Evolutionary conservation across 2,113 vertebrate species (phyloP), one percentile per base, ranked within the genome.

Genomic region (Rhea americana): DNA sequence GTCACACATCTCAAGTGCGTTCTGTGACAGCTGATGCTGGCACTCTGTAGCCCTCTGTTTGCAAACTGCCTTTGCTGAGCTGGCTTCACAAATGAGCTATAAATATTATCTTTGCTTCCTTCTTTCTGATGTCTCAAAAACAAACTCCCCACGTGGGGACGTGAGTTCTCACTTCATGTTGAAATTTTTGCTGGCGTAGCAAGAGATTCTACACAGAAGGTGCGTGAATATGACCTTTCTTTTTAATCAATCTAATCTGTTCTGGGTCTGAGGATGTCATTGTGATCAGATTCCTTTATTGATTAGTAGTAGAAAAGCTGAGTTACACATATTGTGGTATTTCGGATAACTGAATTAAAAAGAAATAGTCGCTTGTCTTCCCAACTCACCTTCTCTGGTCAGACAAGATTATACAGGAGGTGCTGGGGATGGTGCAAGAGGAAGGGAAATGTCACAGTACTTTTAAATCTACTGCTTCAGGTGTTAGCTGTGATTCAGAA

Each of bases 351-450:
- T 55, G 26, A 53, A 70, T 62, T 39, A 22, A 17, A 51, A 8
- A 0, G 1, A 71, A 72, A 17, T 45, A 13, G 26, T 39, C n/a
- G 8, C 76, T 5, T 1, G 1, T 41, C 32, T 65, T 76, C 41
- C 19, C 26, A 16, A 5, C 32, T 71, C 24, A 43, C 71, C 58
- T 77, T 45, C 32, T 62, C 32, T 76, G 32, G 26, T 45, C 63
- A 20, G 24, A 18, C 10, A 7, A n/a, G 32, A 12, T 65, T 50
- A 25, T 35, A 9, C 51, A 56, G 51, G 19, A 37, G 25, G 35
- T 65, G 13, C 7, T 62, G 37, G 17, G 20, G 10, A 5, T 63
- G 24, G 56, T 78, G 48, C 39, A 22, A 39, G 32, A 55, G 39
- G 56, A 66, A 30, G 61, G 32, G 20, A 21, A 26, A 21, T 10